Conservation (phyloP, 2,797 vertebrate species). For the Hybognathus amarus region DNA sequence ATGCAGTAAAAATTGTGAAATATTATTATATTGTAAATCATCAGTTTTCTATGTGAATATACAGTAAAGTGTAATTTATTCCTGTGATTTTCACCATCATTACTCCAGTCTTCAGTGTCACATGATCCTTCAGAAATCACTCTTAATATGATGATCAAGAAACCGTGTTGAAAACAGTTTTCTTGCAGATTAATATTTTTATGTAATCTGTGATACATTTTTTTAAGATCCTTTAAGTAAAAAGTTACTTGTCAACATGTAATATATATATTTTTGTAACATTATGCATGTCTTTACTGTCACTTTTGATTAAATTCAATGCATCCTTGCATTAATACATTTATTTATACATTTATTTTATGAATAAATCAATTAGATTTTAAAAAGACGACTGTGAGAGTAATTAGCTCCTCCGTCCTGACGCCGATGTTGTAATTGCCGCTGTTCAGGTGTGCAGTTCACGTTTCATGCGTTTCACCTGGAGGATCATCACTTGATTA, state of each 20-base stretch:
- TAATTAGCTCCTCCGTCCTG: background rate
- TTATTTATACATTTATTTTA: no score
- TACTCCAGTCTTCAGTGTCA: no score
- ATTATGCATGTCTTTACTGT: background rate
- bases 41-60: background rate
- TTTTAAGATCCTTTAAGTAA: no score
- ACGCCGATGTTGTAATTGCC: background rate
- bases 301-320: background rate
- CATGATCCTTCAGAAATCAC: no score
- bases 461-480: slow-evolving; percentile 80
- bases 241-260: no score
- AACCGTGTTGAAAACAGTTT: no score
- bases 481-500: slow-evolving; percentile 84
- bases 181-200: no score
- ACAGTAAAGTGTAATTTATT: no score
- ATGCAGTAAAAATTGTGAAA: background rate
- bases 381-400: background rate
- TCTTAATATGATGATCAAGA: no score
- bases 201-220: no score
- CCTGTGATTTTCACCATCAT: no score
- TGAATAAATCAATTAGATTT: background rate
- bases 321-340: no score
- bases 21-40: rapidly evolving
- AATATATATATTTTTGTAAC: background rate
- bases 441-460: slow-evolving; percentile 77